A percentile compares a stretch with the other conserved stretches of the same genome.
Evolutionary conservation across 2,797 vertebrate genomes (phyloP).

Genomic region (Ceyx erithaca): DNA sequence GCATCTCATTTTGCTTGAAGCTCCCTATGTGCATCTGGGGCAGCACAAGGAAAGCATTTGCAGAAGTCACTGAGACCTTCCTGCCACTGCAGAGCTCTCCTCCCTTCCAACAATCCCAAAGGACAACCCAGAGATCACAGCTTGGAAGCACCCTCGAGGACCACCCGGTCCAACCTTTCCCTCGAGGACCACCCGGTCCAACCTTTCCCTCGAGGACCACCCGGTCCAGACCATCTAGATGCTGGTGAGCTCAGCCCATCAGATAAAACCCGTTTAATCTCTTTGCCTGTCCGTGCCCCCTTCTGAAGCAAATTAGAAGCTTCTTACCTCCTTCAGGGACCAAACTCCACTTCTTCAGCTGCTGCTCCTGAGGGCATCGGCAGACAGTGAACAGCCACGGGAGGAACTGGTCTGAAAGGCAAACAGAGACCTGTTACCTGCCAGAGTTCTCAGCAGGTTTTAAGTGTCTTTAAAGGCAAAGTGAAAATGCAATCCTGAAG

Average conservation of each 20-base stretch:
- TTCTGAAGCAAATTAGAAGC: neutral
- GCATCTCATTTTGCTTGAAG: neutral
- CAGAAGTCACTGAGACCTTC: neutral
- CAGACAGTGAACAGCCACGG: rapidly evolving
- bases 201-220: no score
- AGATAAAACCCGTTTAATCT: neutral
- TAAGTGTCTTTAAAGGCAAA: neutral
- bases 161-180: no score
- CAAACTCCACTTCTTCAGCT: neutral
- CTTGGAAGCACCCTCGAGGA: neutral
- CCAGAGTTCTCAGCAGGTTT: rapidly evolving
- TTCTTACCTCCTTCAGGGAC: neutral
- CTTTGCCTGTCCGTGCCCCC: rapidly evolving
- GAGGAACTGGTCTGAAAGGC: rapidly evolving
- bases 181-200: no score
- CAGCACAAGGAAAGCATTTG: rapidly evolving
- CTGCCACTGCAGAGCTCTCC: rapidly evolving
- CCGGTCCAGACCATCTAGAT: neutral
- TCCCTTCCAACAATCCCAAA: neutral
- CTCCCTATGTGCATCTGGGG: rapidly evolving
- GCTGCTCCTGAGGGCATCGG: neutral
- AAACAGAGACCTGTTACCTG: neutral
- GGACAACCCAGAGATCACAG: neutral
- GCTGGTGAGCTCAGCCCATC: rapidly evolving
- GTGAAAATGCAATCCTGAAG: rapidly evolving